Evolutionary conservation across 2,113 vertebrate genomes (phyloP).

Genomic region (Lichenostomus cassidix): DNA sequence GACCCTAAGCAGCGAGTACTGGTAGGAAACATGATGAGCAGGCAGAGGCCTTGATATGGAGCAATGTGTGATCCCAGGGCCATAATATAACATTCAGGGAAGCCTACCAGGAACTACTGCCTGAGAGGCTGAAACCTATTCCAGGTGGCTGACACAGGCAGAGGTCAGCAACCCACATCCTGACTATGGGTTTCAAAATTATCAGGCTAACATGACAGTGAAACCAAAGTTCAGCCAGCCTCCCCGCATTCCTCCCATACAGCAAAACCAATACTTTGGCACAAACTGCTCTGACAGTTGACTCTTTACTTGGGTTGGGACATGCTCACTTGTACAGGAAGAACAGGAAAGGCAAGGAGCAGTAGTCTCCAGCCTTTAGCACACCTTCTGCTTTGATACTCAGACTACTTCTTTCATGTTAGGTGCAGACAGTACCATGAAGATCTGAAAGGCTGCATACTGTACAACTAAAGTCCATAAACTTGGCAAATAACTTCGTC

Average conservation of each 20-base stretch:
- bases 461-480: neutral
- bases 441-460: neutral
- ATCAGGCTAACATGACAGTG: neutral
- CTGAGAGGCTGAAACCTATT: neutral
- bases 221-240: neutral
- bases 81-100: neutral
- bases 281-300: neutral
- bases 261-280: neutral
- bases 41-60: neutral
- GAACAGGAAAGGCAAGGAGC: neutral
- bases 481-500: neutral
- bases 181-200: neutral
- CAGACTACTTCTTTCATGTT: neutral
- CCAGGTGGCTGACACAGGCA: neutral
- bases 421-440: neutral
- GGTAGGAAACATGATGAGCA: neutral
- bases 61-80: neutral
- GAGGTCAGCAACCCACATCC: neutral
- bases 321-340: neutral
- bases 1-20: neutral
- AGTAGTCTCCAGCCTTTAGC: neutral
- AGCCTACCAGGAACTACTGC: neutral
- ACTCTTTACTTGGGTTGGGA: neutral
- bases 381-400: slow-evolving; percentile 8
- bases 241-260: neutral